Conservation (phyloP, 64 coral and sea anemone genomes). For the Montipora foliosa region DNA sequence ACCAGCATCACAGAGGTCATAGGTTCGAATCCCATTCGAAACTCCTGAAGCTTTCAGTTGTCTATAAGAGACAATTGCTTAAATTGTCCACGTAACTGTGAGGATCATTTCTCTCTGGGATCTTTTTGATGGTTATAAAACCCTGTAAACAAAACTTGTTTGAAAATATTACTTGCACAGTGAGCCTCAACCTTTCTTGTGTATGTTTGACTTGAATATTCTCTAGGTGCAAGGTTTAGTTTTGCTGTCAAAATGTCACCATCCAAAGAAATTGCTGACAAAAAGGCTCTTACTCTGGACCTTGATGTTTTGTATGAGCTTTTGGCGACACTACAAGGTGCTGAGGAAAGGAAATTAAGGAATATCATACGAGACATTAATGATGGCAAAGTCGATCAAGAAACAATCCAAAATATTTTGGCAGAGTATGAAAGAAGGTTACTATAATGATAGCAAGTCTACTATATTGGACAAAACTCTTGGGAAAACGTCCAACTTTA, state of each 20-base stretch:
- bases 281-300: conserved; percentile 26
- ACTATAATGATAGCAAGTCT: too few relatives aligned
- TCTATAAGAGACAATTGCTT: too few relatives aligned
- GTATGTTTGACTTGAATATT: background rate
- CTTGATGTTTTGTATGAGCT: conserved; percentile 29
- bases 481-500: too few relatives aligned
- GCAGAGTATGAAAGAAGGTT: conserved; percentile 21
- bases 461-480: too few relatives aligned
- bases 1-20: too few relatives aligned
- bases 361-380: conserved; percentile 54
- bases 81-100: too few relatives aligned
- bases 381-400: conserved; percentile 39
- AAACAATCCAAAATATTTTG: conserved; percentile 19
- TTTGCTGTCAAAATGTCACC: conserved; percentile 88
- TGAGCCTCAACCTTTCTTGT: background rate
- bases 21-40: too few relatives aligned
- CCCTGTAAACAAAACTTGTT: too few relatives aligned
- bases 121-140: too few relatives aligned
- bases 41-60: too few relatives aligned
- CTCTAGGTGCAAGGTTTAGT: conserved; percentile 71
- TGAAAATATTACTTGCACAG: background rate
- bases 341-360: conserved; percentile 43
- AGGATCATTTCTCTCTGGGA: too few relatives aligned
- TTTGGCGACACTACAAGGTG: background rate
- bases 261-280: conserved; percentile 55